A percentile compares a stretch with the other conserved stretches of the same genome.
These are phyloP conservation scores for Melanostoma scalare DNA, from an alignment of 2,888 invertebrate genomes.

Conservation along the genomic window DNA sequence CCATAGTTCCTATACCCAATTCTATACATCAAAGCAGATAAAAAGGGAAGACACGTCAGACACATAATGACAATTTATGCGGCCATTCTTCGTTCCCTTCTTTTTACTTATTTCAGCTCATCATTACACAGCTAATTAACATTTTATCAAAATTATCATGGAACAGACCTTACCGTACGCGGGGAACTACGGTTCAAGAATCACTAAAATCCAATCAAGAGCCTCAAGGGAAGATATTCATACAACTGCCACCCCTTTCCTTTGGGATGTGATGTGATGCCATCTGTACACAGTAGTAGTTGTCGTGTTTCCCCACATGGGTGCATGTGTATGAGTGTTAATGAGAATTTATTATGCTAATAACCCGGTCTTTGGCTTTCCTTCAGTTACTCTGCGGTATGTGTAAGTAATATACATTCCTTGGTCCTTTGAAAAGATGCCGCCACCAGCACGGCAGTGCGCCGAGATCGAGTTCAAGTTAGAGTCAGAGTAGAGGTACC, in stretches of 20 bases:
- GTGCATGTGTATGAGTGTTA: slow-evolving; percentile 45
- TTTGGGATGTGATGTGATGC: slow-evolving; percentile 24
- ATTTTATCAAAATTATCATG: slow-evolving; percentile 60
- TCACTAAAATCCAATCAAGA: slow-evolving; percentile 66
- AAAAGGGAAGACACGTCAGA: not conserved
- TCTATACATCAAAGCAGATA: not conserved
- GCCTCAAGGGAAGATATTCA: slow-evolving; percentile 21
- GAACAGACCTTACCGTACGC: not conserved
- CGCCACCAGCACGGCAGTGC: not conserved
- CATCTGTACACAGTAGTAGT: slow-evolving; percentile 20
- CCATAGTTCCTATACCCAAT: too few species aligned
- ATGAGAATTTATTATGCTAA: slow-evolving; percentile 73
- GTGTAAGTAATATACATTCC: slow-evolving; percentile 27
- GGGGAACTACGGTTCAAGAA: slow-evolving; percentile 44
- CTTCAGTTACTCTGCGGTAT: slow-evolving; percentile 33
- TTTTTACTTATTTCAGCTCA: slow-evolving; percentile 55
- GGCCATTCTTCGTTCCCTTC: slow-evolving; percentile 15
- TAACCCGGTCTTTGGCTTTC: slow-evolving; percentile 67
- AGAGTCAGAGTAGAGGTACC: not conserved
- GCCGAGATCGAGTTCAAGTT: too few species aligned
- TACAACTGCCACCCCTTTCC: slow-evolving; percentile 47
- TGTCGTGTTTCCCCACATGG: slow-evolving; percentile 10
- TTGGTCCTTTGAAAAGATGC: slow-evolving; percentile 58
- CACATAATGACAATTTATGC: slow-evolving; percentile 49
- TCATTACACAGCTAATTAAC: slow-evolving; percentile 71